A percentile compares a stretch with the other conserved stretches of the same genome.
Conservation (phyloP, 2,888 invertebrate species). For the Pyrochroa serraticornis region DNA sequence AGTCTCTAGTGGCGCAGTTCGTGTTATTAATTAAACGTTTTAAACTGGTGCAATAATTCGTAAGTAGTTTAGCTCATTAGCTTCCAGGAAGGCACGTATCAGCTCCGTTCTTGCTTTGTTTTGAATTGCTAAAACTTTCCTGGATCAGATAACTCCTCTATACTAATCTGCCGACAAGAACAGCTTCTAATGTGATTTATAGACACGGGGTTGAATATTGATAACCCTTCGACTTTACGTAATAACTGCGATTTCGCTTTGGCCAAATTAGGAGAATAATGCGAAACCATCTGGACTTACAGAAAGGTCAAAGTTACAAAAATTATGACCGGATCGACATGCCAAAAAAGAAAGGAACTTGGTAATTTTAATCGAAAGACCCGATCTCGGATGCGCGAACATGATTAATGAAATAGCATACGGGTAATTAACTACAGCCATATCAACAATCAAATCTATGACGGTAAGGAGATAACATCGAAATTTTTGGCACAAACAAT, state of each 20-base stretch:
- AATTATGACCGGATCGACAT: too few relatives aligned
- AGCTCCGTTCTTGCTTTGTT: constrained; percentile 16
- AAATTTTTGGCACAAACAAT: too few relatives aligned
- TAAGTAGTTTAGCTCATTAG: constrained; percentile 15
- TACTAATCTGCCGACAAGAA: constrained; percentile 29
- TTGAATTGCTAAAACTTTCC: constrained; percentile 28
- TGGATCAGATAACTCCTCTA: constrained; percentile 24
- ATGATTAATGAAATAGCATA: too few relatives aligned
- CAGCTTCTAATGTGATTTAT: constrained; percentile 26
- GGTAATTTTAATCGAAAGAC: too few relatives aligned
- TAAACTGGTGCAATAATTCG: constrained; percentile 17
- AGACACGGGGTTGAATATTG: constrained; percentile 19
- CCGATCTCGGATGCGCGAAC: too few relatives aligned
- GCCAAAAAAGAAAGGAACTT: too few relatives aligned
- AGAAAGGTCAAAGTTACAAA: too few relatives aligned
- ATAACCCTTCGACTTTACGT: constrained; percentile 13
- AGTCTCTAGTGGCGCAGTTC: constrained; percentile 15
- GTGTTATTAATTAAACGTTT: constrained; percentile 21
- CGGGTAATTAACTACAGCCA: too few relatives aligned
- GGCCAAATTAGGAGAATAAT: constrained; percentile 8
- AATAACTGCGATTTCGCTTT: constrained; percentile 6
- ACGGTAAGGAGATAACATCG: too few relatives aligned
- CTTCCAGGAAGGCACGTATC: constrained; percentile 15
- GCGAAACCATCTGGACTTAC: neutral
- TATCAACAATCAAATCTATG: too few relatives aligned